These are phyloP conservation scores for Elephas maximus DNA, from an alignment of 2,113 vertebrate species.

Conservation along the genomic window DNA sequence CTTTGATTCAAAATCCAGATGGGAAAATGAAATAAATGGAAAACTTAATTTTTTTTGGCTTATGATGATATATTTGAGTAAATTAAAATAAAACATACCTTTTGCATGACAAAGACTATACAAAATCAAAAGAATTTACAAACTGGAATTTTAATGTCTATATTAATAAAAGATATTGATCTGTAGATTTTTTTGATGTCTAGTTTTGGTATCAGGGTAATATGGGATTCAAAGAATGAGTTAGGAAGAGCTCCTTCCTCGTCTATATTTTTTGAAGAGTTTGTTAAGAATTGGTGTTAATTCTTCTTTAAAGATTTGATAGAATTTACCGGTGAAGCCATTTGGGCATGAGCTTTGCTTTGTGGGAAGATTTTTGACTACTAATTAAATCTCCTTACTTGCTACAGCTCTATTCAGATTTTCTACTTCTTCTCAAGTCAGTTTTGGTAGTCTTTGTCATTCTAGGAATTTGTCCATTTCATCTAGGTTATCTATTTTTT, in stretches of 20 bases:
- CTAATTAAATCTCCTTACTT: neutral
- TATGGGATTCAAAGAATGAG: neutral
- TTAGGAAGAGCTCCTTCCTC: neutral
- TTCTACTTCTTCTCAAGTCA: neutral
- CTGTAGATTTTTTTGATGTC: neutral
- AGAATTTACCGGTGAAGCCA: neutral
- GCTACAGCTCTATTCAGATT: neutral
- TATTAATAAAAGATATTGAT: neutral
- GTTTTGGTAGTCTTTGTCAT: neutral
- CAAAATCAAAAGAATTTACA: neutral
- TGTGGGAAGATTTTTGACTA: neutral
- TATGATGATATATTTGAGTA: neutral
- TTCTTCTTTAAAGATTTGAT: neutral
- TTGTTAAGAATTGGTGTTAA: neutral
- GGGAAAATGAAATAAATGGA: constrained; percentile 15
- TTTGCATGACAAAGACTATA: neutral
- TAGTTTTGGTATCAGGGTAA: neutral
- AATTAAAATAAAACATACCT: neutral
- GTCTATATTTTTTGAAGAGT: neutral
- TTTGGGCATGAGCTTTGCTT: neutral
- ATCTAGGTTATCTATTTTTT: no score
- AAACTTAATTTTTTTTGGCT: neutral
- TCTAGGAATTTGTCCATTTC: neutral
- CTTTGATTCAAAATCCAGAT: constrained; percentile 6
- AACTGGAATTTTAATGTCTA: neutral